Evolutionary conservation across 2,113 vertebrate genomes (phyloP), one percentile per base, ranked within the genome.

Genomic region (Rhinolophus ferrumequinum): DNA sequence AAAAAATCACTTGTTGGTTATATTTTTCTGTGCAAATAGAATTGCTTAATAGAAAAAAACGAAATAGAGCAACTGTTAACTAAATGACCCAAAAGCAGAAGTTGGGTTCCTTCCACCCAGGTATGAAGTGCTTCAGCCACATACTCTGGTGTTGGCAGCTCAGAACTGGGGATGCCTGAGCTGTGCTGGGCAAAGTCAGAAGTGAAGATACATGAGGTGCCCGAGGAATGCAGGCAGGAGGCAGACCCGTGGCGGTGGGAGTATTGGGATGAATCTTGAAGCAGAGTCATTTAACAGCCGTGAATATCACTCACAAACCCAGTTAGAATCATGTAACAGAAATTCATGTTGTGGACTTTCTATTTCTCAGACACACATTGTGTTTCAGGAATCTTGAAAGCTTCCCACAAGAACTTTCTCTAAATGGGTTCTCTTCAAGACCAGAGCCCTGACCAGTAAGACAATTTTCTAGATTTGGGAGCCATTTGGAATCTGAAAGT

Each of bases 401-500:
- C 30, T 77, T 21, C 28, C 35, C n/a, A 30, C 3, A 10, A 26
- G 83, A 89, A 88, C 30, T 26, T 95, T 75, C 41, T 79, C 16
- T 13, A 60, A 88, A 94, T 35, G 11, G 41, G 15, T 77, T 96
- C 76, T 94, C 64, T 94, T 93, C 58, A 82, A 80, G 50, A 64
- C 64, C 88, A 89, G 73, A 64, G 93, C 93, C 66, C 96, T 97
- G 22, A 89, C 56, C 44, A 93, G 47, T 67, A 88, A 77, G 52
- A 58, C 62, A 30, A 85, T 92, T 95, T 88, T 85, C 94, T 81
- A 82, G 60, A 97, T 95, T 96, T 94, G 93, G 96, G 64, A 97
- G 93, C 94, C 95, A 90, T 0, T 50, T 97, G 97, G 95, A 94
- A 98, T 97, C 96, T 95, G 95, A 97, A 98, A 97, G 96, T 98